phyloP scores from a whole-genome alignment of 2,797 vertebrate genomes.

The Lagodon rhomboides region DNA sequence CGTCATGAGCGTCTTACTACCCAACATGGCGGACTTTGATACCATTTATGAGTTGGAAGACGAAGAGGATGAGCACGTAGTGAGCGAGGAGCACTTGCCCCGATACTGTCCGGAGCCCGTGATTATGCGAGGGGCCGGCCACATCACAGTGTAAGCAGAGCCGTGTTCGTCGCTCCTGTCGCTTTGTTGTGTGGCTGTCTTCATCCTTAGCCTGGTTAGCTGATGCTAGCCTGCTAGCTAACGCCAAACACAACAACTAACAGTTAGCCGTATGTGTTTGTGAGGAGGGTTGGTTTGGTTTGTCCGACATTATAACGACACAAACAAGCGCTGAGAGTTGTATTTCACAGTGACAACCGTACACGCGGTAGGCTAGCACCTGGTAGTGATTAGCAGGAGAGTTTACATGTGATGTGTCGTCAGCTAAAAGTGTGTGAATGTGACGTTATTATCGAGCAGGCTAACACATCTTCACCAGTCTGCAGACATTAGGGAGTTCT shows the following conservation, averaged over 20 bases:
- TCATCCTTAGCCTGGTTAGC: conserved; percentile 59
- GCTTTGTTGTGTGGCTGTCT: conserved; percentile 46
- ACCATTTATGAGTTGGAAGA: conserved; percentile 97
- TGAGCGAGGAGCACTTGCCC: conserved; percentile 91
- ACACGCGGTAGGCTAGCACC: not conserved
- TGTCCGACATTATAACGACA: not conserved
- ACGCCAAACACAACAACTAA: conserved; percentile 64
- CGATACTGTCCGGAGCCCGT: conserved; percentile 94
- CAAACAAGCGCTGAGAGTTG: not conserved
- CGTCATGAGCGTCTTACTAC: conserved; percentile 95
- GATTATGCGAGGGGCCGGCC: conserved; percentile 95
- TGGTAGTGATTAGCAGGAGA: not conserved
- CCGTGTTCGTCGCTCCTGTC: conserved; percentile 20
- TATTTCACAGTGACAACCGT: conserved; percentile 13
- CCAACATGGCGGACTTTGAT: conserved; percentile 99
- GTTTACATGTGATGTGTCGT: conserved; percentile 29
- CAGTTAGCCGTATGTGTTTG: conserved; percentile 28
- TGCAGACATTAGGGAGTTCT: not conserved
- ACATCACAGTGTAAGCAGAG: conserved; percentile 97
- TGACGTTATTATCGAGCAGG: not conserved
- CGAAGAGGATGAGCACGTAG: conserved; percentile 92
- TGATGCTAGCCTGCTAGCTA: conserved; percentile 67
- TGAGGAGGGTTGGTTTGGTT: too few species aligned
- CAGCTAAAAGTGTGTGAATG: conserved; percentile 14
- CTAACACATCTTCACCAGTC: not conserved